Base-by-base conservation (phyloP, 2,888 invertebrate genomes). In the Zootermopsis nevadensis region DNA sequence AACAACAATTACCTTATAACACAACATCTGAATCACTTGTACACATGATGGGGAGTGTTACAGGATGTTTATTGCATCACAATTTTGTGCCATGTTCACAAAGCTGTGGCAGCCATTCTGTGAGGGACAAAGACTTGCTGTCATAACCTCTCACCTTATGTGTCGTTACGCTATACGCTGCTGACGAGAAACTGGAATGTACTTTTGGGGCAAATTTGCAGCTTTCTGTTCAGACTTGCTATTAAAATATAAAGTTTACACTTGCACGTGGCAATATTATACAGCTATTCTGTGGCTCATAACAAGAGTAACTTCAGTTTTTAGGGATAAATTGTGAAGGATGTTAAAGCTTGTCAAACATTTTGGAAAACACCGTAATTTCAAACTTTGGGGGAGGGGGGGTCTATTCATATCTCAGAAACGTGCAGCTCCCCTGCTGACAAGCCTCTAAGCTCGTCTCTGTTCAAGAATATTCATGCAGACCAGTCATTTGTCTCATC, bases 11-110 rank as follows among this genome's bases (percentile, higher is more conserved):
- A 27, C 60, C 27, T 60, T 60, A 60, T 60, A 60, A 60, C 60
- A 60, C 60, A 60, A 60, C 27, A 60, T 60, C 27, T 60, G 60
- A 60, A 27, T 60, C 60, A 27, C n/a, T 33, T 30, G 31, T 33
- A 69, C 33, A 33, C 69, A 69, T 69, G 69, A 69, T 12, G 33
- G 69, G 69, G 69, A 69, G 33, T 69, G 33, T 69, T 33, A 69
- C 33, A 69, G 22, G 69, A 60, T 60, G 60, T 27, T 60, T 60
- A 60, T 60, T 60, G 60, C 60, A 12, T 60, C 60, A 60, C 60
- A 60, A 27, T 60, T 12, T 6, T n/a, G 22, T n/a, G 60, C 60
- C 60, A 33, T 69, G 69, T 69, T 69, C 69, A 69, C 69, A 69
- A 30, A 69, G 69, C 24, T 69, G 69, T 69, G 69, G 69, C 12